Evolutionary conservation across 2,113 vertebrate genomes (phyloP), one percentile per base, ranked within the genome.

Genomic region (Danionella cerebrum): DNA sequence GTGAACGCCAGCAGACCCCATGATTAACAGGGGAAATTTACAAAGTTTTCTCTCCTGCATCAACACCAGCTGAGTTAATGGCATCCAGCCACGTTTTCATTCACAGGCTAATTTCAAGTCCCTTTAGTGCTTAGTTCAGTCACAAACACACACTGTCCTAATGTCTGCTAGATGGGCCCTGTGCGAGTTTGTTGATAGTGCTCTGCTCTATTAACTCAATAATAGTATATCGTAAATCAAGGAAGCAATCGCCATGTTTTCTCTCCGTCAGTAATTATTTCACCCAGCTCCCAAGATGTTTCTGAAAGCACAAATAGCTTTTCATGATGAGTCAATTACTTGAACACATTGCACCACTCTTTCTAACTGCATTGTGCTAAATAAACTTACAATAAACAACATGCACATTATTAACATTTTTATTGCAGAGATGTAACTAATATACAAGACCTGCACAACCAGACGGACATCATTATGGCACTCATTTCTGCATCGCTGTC

Each of bases 271-370:
- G 54, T 65, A 65, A 74, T 69, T 74, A 69, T 69, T 50, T 29
- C 53, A 38, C 27, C 35, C n/a, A 44, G 36, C 66, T 18, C 14
- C 45, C 22, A 48, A 60, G 58, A 65, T 58, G 35, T 69, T 42
- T 58, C 44, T 42, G 36, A 65, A 45, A 58, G 33, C 48, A 22
- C 59, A 50, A 65, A 52, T 44, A 65, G 36, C 44, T 65, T 25
- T 51, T 35, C 27, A 47, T 65, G 63, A 69, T 69, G 48, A 74
- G 59, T 69, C 52, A 59, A 65, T 74, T 69, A 74, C 67, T 74
- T 52, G 19, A 38, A 36, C 41, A 14, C 44, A 63, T 18, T 41
- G 55, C 35, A 21, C 21, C 39, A n/a, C 58, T 63, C 22, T 25
- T 16, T 68, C 48, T 18, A 48, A 65, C 22, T 51, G 44, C 1